Base-by-base conservation (phyloP, 2,888 invertebrate species). In the Phorcus lineatus region DNA sequence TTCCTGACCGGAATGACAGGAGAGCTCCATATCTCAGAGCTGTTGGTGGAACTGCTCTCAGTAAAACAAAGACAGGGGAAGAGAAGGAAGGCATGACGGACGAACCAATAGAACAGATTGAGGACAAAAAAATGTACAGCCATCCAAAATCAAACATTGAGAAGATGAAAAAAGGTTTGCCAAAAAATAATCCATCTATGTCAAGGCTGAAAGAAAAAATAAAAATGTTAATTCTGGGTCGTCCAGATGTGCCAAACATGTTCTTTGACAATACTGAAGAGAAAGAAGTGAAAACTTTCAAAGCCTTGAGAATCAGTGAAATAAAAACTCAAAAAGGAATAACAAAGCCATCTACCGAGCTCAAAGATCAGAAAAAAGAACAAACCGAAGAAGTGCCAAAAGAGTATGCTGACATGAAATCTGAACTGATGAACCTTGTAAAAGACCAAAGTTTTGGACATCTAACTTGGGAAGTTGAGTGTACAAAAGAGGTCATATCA, bases 381-480 rank as follows among this genome's bases (percentile, higher is more conserved):
- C 47, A 47, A 47, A 47, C 11, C 13, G 13, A 47, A 47, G 47
- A 6, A 47, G 11, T 47, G 13, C 13, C 47, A 13, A 13, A 80
- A 7, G 53, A 66, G 76, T 75, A 66, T 19, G 76, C 66, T 36
- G 80, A 80, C 66, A 89, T 87, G 19, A 89, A 89, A 89, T 88
- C 89, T 54, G 87, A 89, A 2, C 89, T 89, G 54, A 87, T 87
- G 75, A 87, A 88, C 3, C 47, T 77, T 28, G 74, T 85, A 19
- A 84, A 85, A 79, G 81, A 80, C 1, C 62, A 86, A 83, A 83
- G 82, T 7, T 89, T 91, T 86, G 89, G 89, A 66, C 87, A 88
- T 74, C 77, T 91, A 62, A 88, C 86, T 24, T 91, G 91, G 91
- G 90, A 91, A 36, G 87, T 91, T 17, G 90, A 91, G 77, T 91